Base-by-base conservation (phyloP, 2,113 vertebrate genomes). In the Ictalurus furcatus region DNA sequence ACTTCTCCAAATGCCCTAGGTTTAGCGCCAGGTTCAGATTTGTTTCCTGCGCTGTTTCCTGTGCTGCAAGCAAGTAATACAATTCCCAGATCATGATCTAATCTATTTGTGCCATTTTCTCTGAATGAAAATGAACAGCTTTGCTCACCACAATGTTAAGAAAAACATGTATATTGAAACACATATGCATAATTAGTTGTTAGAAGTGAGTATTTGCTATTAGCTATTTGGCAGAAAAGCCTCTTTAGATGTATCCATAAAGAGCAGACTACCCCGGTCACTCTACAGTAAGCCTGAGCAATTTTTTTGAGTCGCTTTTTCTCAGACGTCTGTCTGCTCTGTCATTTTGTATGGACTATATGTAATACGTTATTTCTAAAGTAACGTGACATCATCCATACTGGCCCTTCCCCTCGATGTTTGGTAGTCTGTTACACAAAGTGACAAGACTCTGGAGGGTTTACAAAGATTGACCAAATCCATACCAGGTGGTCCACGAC, bases 401-500 rank as follows among this genome's bases (percentile, higher is more conserved):
- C 30, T 40, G 19, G 34, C 37, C 30, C 71, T 1, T 74, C 34
- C 34, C 6, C 17, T 74, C 34, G 2, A 40, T 37, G 44, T n/a
- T 48, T 48, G 40, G 14, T 8, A 78, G 40, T 76, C 73, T 48
- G 37, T 28, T 78, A 21, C 21, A 48, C 13, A 88, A 59, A 84
- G 23, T 21, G 48, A 34, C 44, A 17, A 44, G 40, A 74, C 83
- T 58, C 80, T 58, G 23, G 30, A 44, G 56, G 54, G 83, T 34
- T 89, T 85, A 56, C 14, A 19, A 71, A 87, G 73, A 85, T 85
- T 79, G 88, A 87, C 82, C 56, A 89, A 89, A 89, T 89, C 88
- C 87, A 79, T 19, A 79, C 23, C 86, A 88, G 86, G 86, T 91
- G 90, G 86, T 84, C 78, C 37, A 79, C 44, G 37, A 48, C 58